A percentile compares a stretch with the other conserved stretches of the same genome.
Evolutionary conservation across 2,888 invertebrate genomes (phyloP).

Genomic region (Drymonia ruficornis): DNA sequence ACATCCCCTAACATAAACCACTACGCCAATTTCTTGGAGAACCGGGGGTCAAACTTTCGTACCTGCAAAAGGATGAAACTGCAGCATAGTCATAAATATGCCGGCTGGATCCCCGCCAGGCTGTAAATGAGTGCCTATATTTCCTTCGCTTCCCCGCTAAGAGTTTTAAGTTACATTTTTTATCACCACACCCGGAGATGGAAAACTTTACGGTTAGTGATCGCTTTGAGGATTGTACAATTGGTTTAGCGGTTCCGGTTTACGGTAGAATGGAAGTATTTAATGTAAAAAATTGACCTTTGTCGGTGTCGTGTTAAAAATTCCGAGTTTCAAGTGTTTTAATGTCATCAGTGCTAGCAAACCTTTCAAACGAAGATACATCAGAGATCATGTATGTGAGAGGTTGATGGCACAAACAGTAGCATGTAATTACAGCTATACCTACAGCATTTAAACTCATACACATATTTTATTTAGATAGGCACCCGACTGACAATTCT

Average conservation of each 20-base stretch:
- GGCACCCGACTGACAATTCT: no score
- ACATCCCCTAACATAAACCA: not conserved
- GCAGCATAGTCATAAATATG: constrained; percentile 2
- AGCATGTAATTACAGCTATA: no score
- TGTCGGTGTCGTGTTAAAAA: not conserved
- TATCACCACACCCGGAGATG: constrained; percentile 2
- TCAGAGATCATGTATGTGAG: no score
- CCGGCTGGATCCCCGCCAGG: not conserved
- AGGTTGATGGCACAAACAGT: no score
- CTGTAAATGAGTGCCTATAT: constrained; percentile 3
- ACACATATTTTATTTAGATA: no score
- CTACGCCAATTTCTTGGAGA: not conserved
- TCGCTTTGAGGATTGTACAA: constrained; percentile 6
- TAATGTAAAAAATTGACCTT: not conserved
- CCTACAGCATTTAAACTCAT: no score
- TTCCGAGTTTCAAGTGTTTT: no score
- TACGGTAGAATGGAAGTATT: not conserved
- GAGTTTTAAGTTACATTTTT: constrained; percentile 1
- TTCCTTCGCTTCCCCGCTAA: not conserved
- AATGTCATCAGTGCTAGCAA: no score
- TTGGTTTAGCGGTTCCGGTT: constrained; percentile 4
- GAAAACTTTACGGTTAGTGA: not conserved
- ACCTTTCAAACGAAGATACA: no score
- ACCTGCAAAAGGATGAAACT: constrained; percentile 1
- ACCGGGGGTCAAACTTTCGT: not conserved